Conservation (phyloP, 2,113 vertebrate genomes). For the Casuarius casuarius region DNA sequence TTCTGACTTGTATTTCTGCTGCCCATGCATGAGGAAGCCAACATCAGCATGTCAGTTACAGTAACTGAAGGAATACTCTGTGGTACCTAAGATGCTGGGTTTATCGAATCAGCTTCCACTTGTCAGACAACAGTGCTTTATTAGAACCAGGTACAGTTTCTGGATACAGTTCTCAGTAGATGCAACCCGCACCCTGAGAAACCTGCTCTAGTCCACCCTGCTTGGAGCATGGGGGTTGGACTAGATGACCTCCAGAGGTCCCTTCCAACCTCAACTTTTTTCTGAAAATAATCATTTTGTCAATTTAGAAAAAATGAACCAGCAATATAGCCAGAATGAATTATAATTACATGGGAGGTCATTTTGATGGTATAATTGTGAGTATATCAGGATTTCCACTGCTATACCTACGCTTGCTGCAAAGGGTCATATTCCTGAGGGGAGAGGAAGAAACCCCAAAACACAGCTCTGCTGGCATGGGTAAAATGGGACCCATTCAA, state of each 20-base stretch:
- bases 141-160: neutral
- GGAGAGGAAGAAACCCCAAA: neutral
- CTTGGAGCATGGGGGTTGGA: neutral
- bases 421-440: neutral
- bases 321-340: neutral
- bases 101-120: neutral
- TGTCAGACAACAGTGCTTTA: neutral
- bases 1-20: neutral
- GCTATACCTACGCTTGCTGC: neutral
- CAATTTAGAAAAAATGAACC: neutral
- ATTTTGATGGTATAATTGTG: neutral
- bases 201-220: neutral
- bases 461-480: neutral
- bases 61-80: neutral
- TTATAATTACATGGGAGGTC: neutral
- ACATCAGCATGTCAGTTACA: neutral
- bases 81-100: neutral
- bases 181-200: neutral
- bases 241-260: neutral
- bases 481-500: neutral
- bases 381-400: neutral
- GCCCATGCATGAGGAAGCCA: neutral
- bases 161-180: neutral
- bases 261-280: neutral
- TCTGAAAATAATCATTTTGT: neutral